Base-by-base conservation (phyloP, 2,113 vertebrate species). In the Trachemys scripta region DNA sequence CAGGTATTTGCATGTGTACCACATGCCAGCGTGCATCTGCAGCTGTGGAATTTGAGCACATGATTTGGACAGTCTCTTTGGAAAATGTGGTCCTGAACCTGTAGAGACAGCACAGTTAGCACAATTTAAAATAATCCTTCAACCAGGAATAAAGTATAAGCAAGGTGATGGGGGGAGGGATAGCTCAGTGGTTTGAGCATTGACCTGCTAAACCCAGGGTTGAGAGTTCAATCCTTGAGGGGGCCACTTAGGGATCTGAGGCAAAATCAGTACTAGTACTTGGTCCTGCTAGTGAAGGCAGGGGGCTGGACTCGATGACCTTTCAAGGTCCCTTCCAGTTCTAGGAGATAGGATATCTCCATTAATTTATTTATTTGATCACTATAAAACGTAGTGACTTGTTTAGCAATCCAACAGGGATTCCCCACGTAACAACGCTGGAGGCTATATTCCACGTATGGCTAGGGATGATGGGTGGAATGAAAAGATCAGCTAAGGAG, bases 11-110 rank as follows among this genome's bases (percentile, higher is more conserved):
- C 5, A 53, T 92, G 62, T 62, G 51, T 54, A 91, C 90, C 42
- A 96, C 10, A 3, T 78, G 4, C 1, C 1, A 57, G 84, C 13
- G 10, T 59, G 72, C 88, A 16, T 59, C 27, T 90, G 54, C 31
- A n/a, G 17, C 8, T 81, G 83, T 54, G 54, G 76, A 20, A 47
- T 85, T 80, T 92, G 49, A 47, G 69, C 4, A 1, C 80, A 24
- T 51, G 16, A 54, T 97, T 69, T 94, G 54, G 76, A 47, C 24
- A 92, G 87, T 94, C 69, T 22, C 42, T 92, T 90, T 17, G 93
- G 82, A 85, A 94, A 87, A 90, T 50, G 51, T 42, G 56, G 12
- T 92, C 45, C 57, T 88, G n/a, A 65, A 82, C 42, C 50, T 51
- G 7, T 59, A 22, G 31, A 92, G 82, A 42, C 27, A 95, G 62